Percentiles rank a stretch among this genome's conserved stretches.
phyloP scores from a whole-genome alignment of 2,888 invertebrate species.

The Tetheella fluctuosa region DNA sequence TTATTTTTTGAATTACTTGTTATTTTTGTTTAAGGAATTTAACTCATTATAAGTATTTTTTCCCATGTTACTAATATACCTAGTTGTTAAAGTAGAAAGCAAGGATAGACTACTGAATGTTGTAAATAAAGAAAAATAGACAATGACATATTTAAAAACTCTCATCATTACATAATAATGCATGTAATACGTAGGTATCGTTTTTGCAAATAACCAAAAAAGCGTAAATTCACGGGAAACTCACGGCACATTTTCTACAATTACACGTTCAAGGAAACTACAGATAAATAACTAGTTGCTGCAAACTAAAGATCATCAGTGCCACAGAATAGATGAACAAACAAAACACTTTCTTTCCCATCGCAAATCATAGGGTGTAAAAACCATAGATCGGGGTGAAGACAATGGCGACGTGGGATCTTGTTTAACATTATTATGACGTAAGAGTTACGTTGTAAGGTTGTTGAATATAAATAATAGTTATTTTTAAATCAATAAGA shows the following conservation, averaged over 20 bases:
- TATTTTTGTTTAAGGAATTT: no score
- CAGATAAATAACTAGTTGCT: background rate
- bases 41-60: no score
- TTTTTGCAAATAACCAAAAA: background rate
- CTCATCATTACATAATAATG: no score
- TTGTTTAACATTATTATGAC: background rate
- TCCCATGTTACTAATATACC: no score
- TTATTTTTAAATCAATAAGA: no score
- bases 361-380: background rate
- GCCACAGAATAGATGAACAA: background rate
- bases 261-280: background rate
- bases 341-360: constrained; percentile 9
- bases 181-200: no score
- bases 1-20: no score
- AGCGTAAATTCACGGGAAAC: background rate
- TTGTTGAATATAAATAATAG: background rate
- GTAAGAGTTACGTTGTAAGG: background rate
- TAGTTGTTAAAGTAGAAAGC: no score
- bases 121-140: no score
- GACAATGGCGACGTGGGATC: constrained; percentile 4
- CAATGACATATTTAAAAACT: no score
- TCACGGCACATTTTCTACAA: background rate
- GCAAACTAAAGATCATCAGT: background rate
- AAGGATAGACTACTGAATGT: no score
- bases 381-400: background rate